Conservation (phyloP, 2,113 vertebrate genomes). For the Trichechus manatus region DNA sequence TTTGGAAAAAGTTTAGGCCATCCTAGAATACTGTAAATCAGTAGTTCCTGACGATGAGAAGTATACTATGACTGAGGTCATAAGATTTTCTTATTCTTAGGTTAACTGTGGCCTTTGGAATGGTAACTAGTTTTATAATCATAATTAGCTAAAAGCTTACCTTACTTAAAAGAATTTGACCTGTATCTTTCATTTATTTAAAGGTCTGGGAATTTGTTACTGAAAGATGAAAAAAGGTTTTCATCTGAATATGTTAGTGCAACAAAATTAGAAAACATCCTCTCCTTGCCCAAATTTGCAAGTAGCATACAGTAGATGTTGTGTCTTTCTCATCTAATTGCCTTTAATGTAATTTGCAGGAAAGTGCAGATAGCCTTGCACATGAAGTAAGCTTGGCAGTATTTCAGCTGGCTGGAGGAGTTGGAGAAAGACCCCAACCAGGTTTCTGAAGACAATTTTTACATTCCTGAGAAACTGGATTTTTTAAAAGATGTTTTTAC, state of each 20-base stretch:
- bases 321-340: neutral
- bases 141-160: slow-evolving; percentile 59
- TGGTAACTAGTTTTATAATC: slow-evolving; percentile 30
- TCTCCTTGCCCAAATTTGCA: neutral
- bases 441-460: slow-evolving; percentile 69
- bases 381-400: slow-evolving; percentile 95
- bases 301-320: neutral
- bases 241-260: slow-evolving; percentile 26
- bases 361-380: slow-evolving; percentile 93
- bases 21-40: neutral
- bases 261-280: neutral
- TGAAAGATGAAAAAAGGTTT: slow-evolving; percentile 59
- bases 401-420: slow-evolving; percentile 93
- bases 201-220: slow-evolving; percentile 51
- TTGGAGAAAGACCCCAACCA: slow-evolving; percentile 91
- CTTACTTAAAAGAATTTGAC: slow-evolving; percentile 43
- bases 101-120: neutral
- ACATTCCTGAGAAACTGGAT: slow-evolving; percentile 42
- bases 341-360: slow-evolving; percentile 87
- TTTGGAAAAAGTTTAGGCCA: neutral
- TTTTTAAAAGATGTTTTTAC: slow-evolving; percentile 32
- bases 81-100: neutral
- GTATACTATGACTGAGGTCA: neutral
- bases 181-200: slow-evolving; percentile 37
- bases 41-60: neutral